Conservation (phyloP, 2,888 invertebrate genomes). For the Hyposoter dolosus region DNA sequence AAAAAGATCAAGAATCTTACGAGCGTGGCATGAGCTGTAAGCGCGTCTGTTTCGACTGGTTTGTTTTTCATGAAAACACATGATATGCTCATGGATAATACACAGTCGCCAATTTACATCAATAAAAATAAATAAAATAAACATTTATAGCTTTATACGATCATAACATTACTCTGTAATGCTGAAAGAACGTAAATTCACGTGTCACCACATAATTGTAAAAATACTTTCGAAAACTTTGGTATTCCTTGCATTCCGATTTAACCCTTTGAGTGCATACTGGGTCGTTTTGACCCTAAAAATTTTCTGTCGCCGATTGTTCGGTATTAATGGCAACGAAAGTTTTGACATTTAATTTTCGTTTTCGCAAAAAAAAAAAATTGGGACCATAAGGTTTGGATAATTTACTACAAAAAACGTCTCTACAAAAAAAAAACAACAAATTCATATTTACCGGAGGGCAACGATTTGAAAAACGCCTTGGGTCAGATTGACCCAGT, state of each 20-base stretch:
- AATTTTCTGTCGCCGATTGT: too few species aligned
- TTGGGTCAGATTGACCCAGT: too few species aligned
- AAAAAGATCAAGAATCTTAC: conserved; percentile 23
- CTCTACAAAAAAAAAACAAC: too few species aligned
- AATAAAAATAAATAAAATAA: conserved; percentile 4
- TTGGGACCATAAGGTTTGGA: too few species aligned
- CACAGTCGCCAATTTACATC: neutral
- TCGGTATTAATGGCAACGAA: too few species aligned
- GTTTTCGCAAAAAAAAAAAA: too few species aligned
- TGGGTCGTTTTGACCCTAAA: too few species aligned
- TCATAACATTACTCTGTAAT: neutral
- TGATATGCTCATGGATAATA: conserved; percentile 16
- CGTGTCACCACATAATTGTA: neutral
- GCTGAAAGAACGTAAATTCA: neutral
- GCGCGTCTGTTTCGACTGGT: conserved; percentile 30
- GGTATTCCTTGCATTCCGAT: neutral
- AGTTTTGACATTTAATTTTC: too few species aligned
- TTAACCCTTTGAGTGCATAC: too few species aligned
- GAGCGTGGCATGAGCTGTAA: conserved; percentile 26
- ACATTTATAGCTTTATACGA: neutral
- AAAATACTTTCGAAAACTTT: neutral
- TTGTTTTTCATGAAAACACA: conserved; percentile 39
- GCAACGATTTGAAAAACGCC: neutral
- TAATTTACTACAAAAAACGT: too few species aligned
- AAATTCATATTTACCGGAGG: too few species aligned